These are phyloP conservation scores for Perognathus longimembris DNA, from an alignment of 2,113 vertebrate genomes.

Conservation along the genomic window DNA sequence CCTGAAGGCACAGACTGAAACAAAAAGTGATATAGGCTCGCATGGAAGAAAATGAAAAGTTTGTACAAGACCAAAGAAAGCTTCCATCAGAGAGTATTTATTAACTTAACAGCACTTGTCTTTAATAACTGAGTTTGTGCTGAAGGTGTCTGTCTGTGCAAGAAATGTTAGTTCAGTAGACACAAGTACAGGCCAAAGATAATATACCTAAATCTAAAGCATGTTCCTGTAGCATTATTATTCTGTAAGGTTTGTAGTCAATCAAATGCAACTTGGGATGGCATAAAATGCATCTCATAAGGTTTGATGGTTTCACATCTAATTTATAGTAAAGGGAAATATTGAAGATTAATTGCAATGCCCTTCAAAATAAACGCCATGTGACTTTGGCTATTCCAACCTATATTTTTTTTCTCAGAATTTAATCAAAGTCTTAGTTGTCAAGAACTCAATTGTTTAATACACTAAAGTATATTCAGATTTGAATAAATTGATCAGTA, in stretches of 20 bases:
- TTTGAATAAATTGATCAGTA: too few relatives aligned
- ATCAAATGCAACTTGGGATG: neutral
- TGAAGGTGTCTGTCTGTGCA: neutral
- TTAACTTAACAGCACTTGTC: conserved; percentile 38
- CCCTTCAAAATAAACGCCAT: neutral
- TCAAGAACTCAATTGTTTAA: neutral
- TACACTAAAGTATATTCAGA: neutral
- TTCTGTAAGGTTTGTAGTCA: neutral
- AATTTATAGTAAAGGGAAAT: neutral
- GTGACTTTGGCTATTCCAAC: neutral
- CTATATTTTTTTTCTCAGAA: conserved; percentile 6
- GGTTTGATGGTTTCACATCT: neutral
- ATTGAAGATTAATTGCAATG: neutral
- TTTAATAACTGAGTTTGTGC: conserved; percentile 31
- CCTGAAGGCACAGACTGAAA: conserved; percentile 66
- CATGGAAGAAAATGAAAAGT: conserved; percentile 61
- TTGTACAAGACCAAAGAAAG: conserved; percentile 52
- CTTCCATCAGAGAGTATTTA: conserved; percentile 10
- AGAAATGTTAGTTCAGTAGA: conserved; percentile 12
- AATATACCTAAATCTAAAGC: neutral
- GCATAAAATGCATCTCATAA: neutral
- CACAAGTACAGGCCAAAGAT: neutral
- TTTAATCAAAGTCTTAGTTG: neutral
- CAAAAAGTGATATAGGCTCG: conserved; percentile 57
- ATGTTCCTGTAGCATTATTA: neutral